Evolutionary conservation across 2,888 invertebrate species (phyloP), one percentile per base, ranked within the genome.

Genomic region (Phaonia tiefii): DNA sequence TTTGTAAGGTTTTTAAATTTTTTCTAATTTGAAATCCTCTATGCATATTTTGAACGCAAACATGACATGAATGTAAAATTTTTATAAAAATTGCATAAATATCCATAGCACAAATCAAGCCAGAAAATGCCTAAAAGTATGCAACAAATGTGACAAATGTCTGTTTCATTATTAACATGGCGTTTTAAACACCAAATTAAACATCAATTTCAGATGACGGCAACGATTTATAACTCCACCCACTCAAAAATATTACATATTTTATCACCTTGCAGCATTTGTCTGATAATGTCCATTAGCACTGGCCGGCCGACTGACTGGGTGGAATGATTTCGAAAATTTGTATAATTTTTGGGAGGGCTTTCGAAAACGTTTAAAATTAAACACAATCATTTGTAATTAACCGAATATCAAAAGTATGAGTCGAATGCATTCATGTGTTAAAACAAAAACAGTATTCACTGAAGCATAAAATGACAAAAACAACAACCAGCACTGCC

Each of bases 381-480:
- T 1, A 54, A 25, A 25, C 2, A 63, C 63, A 63, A 63, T 63
- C 63, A 39, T 63, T 63, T 63, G 42, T 39, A 63, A 63, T 63
- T 63, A 63, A 63, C 20, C 63, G 39, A 20, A 63, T 20, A 20
- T 22, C 20, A 20, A 20, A 22, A 60, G 37, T 37, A 39, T 42
- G 63, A 63, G 63, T 22, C 2, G 39, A 39, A 63, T 63, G 39
- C 63, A 63, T 39, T 63, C 63, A 63, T 63, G 63, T 63, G 63
- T 63, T 63, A 63, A 37, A 63, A 63, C 42, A 42, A 63, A 63
- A 63, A 63, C 63, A 63, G 13, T 13, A 63, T 22, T 63, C 42
- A 63, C 10, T 63, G 63, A 63, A 63, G 63, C 63, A 42, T 63
- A 63, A 63, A 63, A 63, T 63, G 42, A 42, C 63, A 63, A 63